Evolutionary conservation across 30 jellyfish, hydroid and myxozoan species (phyloP).

Genomic region (Aurelia aurita): DNA sequence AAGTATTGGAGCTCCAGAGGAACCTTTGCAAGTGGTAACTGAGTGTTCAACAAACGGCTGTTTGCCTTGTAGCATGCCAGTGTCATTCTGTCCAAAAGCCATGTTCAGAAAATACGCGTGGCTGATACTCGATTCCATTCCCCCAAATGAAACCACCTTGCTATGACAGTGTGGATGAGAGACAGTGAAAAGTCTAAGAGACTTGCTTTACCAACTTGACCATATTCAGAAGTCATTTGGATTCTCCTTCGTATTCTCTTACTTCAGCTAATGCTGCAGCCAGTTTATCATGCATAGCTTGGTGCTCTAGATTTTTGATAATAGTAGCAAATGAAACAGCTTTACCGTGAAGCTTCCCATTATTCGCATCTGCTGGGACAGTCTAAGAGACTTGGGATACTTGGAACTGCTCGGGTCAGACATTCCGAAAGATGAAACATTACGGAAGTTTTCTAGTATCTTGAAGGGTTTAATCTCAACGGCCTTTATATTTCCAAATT

Average conservation of each 20-base stretch:
- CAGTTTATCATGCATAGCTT: no score
- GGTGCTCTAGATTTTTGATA: no score
- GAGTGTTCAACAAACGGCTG: conserved; percentile 4
- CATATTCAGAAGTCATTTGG: no score
- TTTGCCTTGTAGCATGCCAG: conserved; percentile 24
- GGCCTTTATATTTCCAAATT: neutral
- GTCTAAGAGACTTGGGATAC: conserved; percentile 15
- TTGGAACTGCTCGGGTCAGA: conserved; percentile 23
- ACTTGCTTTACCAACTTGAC: no score
- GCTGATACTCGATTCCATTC: conserved; percentile 15
- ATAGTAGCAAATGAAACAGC: no score
- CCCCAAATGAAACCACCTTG: conserved; percentile 19
- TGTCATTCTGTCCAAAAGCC: conserved; percentile 27
- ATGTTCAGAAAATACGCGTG: conserved; percentile 9
- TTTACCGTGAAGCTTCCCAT: no score
- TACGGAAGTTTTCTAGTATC: conserved; percentile 14
- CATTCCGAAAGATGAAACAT: conserved; percentile 12
- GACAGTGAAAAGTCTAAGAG: conserved; percentile 16
- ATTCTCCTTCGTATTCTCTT: no score
- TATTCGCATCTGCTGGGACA: no score
- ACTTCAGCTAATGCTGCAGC: no score
- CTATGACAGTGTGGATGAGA: conserved; percentile 23
- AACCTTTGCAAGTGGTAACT: conserved; percentile 29
- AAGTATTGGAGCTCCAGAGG: conserved; percentile 3
- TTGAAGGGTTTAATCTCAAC: conserved; percentile 1